A percentile compares a stretch with the other conserved stretches of the same genome.
Conservation (phyloP, 2,888 invertebrate genomes). For the Synanthedon tipuliformis region DNA sequence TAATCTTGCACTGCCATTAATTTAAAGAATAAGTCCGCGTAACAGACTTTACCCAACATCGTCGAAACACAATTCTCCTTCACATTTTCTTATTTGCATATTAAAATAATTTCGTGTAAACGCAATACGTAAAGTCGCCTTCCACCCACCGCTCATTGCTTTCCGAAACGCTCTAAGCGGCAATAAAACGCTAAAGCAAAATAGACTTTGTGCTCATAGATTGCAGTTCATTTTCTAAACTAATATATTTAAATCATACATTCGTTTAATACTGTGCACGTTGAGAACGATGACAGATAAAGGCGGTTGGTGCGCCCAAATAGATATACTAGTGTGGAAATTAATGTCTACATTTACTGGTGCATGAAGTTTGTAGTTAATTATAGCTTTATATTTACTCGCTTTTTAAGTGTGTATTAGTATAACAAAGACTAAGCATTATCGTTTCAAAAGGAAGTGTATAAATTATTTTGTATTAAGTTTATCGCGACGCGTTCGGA, state of each 20-base stretch:
- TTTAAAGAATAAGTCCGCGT: slow-evolving; percentile 69
- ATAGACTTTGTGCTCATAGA: slow-evolving; percentile 25
- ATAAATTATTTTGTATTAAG: slow-evolving; percentile 46
- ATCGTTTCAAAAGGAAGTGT: slow-evolving; percentile 60
- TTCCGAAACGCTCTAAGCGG: slow-evolving; percentile 31
- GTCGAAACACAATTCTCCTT: slow-evolving; percentile 65
- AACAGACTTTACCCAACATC: slow-evolving; percentile 58
- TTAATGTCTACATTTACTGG: slow-evolving; percentile 71
- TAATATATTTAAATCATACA: slow-evolving; percentile 24
- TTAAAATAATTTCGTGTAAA: slow-evolving; percentile 70
- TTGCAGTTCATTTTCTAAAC: slow-evolving; percentile 26
- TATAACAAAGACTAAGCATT: slow-evolving; percentile 62
- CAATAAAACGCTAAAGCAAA: slow-evolving; percentile 24
- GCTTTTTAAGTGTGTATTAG: slow-evolving; percentile 58
- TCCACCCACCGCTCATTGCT: slow-evolving; percentile 26
- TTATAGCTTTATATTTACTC: slow-evolving; percentile 66
- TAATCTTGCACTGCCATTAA: slow-evolving; percentile 67
- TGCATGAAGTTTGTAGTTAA: slow-evolving; percentile 70
- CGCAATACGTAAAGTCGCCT: slow-evolving; percentile 64
- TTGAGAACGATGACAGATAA: slow-evolving; percentile 66
- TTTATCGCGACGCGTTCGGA: slow-evolving; percentile 26
- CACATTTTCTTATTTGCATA: slow-evolving; percentile 71
- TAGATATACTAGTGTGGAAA: slow-evolving; percentile 71
- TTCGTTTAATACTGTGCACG: slow-evolving; percentile 35
- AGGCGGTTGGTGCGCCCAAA: slow-evolving; percentile 68